Evolutionary conservation across 1,140 invertebrate species (phyloP), one percentile per base, ranked within the genome.

Genomic region (Polypedilum vanderplanki): DNA sequence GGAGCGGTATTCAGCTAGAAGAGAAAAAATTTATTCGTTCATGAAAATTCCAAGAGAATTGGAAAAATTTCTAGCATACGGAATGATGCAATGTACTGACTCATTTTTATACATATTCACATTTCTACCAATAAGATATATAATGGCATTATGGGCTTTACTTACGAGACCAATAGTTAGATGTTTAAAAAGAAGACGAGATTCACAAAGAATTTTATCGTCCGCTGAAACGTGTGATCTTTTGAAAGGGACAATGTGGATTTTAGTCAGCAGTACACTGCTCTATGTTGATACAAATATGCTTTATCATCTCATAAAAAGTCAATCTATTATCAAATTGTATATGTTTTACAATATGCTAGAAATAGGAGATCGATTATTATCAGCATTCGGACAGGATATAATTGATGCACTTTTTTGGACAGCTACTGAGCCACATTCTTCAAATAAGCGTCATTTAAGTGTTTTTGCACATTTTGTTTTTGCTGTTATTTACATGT

Each of bases 301-400:
- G 87, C 91, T 99, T 86, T 99, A 99, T 84, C 98, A 99, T 85
- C 86, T 98, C 77, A 97, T 99, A 33, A 96, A 99, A 83, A 97
- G 95, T 79, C 98, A 99, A 82, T 97, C 96, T 75, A 94, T 98
- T 73, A 98, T 99, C 81, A 99, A 99, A 82, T 85, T 99, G 73
- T 99, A 99, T 82, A 97, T 99, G 81, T 98, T 99, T 85, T 99
- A 97, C 83, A 99, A 99, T 85, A 99, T 99, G 96, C 85, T 99
- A 74, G 98, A 99, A 87, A 97, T 98, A 64, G 95, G 93, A 18
- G 97, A 99, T 85, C 87, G 94, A 77, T 85, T 99, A 73, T 94
- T 98, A 80, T 98, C 96, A 75, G 95, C 95, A 24, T 98, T 99
- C 87, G 97, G 97, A 3, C 98, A 99, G 86, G 98, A 99, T 81